These are phyloP conservation scores for Melanotaenia nigrans DNA, from an alignment of 2,797 vertebrate genomes.

Conservation along the genomic window DNA sequence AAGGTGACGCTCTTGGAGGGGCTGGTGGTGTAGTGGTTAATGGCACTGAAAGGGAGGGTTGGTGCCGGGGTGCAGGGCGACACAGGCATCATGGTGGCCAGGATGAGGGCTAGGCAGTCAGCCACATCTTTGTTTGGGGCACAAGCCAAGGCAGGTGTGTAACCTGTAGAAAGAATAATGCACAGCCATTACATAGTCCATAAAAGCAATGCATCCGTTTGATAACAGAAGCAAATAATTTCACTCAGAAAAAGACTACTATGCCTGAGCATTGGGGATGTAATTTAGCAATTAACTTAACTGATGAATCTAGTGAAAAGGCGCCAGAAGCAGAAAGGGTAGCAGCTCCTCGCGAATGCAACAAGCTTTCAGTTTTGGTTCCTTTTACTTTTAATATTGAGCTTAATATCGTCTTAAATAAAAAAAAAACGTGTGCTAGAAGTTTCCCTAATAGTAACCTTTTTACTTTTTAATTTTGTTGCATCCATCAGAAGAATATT, in stretches of 20 bases:
- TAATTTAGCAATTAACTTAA: background rate
- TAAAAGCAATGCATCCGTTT: background rate
- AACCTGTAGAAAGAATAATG: slow-evolving; percentile 80
- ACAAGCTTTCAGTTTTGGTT: background rate
- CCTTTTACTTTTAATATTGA: background rate
- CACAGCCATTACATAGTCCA: background rate
- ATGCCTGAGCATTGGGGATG: background rate
- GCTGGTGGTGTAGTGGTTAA: slow-evolving; percentile 94
- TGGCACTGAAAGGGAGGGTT: slow-evolving; percentile 91
- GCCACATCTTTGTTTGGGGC: slow-evolving; percentile 98
- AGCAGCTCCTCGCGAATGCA: background rate
- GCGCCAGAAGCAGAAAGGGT: background rate
- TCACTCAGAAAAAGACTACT: background rate
- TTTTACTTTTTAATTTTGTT: too few species aligned
- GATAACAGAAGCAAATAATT: background rate
- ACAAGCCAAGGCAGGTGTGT: slow-evolving; percentile 97
- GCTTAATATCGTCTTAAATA: too few species aligned
- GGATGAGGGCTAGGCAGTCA: slow-evolving; percentile 96
- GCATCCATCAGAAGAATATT: too few species aligned
- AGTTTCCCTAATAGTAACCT: too few species aligned
- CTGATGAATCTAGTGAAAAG: background rate
- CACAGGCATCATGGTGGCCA: slow-evolving; percentile 99
- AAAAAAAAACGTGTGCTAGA: too few species aligned
- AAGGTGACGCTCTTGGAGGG: slow-evolving; percentile 95
- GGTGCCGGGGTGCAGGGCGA: slow-evolving; percentile 90